Evolutionary conservation across 2,113 vertebrate genomes (phyloP).

Genomic region (Poeciliopsis prolifica): DNA sequence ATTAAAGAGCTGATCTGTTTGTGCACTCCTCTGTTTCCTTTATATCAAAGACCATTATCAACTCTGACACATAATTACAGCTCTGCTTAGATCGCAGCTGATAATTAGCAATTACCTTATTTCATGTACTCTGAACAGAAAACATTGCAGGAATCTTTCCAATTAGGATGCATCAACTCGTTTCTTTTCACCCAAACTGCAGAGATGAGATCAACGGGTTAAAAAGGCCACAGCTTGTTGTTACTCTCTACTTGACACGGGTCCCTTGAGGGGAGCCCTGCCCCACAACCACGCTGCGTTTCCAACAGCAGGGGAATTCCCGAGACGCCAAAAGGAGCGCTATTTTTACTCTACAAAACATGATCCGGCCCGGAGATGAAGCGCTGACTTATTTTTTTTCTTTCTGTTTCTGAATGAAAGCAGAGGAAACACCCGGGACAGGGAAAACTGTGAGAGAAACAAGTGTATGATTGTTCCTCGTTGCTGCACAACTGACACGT

Average conservation of each 20-base stretch:
- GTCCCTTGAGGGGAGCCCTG: conserved; percentile 39
- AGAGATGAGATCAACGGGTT: conserved; percentile 21
- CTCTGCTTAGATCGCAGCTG: conserved; percentile 56
- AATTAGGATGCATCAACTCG: conserved; percentile 38
- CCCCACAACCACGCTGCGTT: conserved; percentile 12
- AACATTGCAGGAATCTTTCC: conserved; percentile 22
- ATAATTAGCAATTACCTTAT: conserved; percentile 68
- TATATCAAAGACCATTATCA: conserved; percentile 56
- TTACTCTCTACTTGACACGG: conserved; percentile 7
- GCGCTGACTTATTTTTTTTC: conserved; percentile 8
- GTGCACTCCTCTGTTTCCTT: conserved; percentile 33
- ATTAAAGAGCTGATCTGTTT: conserved; percentile 33
- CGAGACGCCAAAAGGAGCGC: conserved; percentile 17
- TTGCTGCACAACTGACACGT: neutral
- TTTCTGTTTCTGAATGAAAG: conserved; percentile 21
- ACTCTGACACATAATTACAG: conserved; percentile 62
- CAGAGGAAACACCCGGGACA: conserved; percentile 34
- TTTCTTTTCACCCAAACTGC: conserved; percentile 6
- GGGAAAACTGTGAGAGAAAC: conserved; percentile 35
- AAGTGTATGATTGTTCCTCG: neutral
- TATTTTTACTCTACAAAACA: conserved; percentile 34
- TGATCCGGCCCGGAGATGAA: conserved; percentile 17
- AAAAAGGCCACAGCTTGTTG: conserved; percentile 4
- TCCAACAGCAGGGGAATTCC: conserved; percentile 31
- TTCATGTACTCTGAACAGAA: conserved; percentile 41